Percentiles rank a stretch among this genome's conserved stretches.
These are phyloP conservation scores for Hipposideros larvatus DNA, from an alignment of 2,797 vertebrate genomes.

Conservation along the genomic window DNA sequence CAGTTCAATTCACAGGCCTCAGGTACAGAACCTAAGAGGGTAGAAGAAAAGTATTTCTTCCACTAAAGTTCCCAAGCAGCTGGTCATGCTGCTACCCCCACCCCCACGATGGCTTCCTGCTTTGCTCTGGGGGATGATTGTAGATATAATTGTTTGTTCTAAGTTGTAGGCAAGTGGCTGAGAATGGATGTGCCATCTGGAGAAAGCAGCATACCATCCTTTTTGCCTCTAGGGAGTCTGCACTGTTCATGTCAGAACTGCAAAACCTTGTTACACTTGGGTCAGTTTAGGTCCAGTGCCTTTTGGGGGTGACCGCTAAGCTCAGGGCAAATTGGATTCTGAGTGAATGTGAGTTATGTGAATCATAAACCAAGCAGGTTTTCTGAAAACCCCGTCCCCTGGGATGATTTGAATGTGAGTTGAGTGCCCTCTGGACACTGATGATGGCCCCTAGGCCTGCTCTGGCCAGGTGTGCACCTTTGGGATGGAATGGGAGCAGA, in stretches of 20 bases:
- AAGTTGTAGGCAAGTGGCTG: rapidly evolving
- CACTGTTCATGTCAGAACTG: too few relatives aligned
- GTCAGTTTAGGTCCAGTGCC: background rate
- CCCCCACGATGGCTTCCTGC: rapidly evolving
- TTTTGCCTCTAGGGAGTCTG: background rate
- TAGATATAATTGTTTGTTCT: too few relatives aligned
- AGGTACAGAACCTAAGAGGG: background rate
- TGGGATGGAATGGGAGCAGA: background rate
- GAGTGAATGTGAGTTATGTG: background rate
- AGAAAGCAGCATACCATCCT: background rate
- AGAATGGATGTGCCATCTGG: background rate
- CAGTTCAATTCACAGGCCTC: background rate
- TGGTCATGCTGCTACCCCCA: too few relatives aligned
- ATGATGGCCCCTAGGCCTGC: rapidly evolving
- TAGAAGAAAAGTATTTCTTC: background rate
- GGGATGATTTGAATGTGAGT: background rate
- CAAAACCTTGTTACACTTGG: background rate
- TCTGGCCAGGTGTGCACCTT: background rate
- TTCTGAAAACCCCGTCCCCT: background rate
- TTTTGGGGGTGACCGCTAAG: background rate
- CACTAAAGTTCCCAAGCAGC: background rate
- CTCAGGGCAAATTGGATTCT: background rate
- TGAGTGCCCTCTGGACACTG: background rate
- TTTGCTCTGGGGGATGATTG: too few relatives aligned
- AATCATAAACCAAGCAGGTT: background rate